These are phyloP conservation scores for Episyrphus balteatus DNA, from an alignment of 1,140 invertebrate species.

Conservation along the genomic window DNA sequence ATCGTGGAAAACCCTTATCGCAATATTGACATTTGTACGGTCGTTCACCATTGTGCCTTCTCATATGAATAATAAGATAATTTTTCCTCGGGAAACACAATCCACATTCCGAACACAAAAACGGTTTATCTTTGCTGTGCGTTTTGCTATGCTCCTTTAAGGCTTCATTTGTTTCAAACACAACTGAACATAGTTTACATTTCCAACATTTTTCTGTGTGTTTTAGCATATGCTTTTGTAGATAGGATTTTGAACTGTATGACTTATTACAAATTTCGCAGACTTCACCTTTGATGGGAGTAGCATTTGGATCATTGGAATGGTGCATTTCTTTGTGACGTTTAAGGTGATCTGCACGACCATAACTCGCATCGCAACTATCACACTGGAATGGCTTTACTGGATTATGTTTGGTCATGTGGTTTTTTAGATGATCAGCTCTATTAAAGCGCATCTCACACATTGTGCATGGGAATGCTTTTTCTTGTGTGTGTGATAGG, in stretches of 20 bases:
- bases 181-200: conserved; percentile 41
- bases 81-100: conserved; percentile 39
- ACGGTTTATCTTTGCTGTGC: conserved; percentile 38
- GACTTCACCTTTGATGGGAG: conserved; percentile 10
- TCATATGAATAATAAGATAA: conserved; percentile 40
- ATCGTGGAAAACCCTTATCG: conserved; percentile 39
- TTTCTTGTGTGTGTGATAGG: conserved; percentile 6
- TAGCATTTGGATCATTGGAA: conserved; percentile 19
- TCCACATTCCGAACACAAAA: conserved; percentile 40
- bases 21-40: conserved; percentile 39
- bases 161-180: conserved; percentile 40
- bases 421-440: conserved; percentile 29
- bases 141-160: conserved; percentile 41
- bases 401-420: conserved; percentile 12
- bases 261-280: conserved; percentile 18
- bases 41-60: conserved; percentile 40
- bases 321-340: conserved; percentile 34
- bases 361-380: conserved; percentile 33
- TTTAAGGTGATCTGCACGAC: conserved; percentile 29
- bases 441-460: conserved; percentile 33
- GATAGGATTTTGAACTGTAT: conserved; percentile 37
- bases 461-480: conserved; percentile 28
- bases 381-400: conserved; percentile 40
- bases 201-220: conserved; percentile 32
- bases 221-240: conserved; percentile 31